phyloP scores from a whole-genome alignment of 2,113 vertebrate genomes.

The Fregetta grallaria region DNA sequence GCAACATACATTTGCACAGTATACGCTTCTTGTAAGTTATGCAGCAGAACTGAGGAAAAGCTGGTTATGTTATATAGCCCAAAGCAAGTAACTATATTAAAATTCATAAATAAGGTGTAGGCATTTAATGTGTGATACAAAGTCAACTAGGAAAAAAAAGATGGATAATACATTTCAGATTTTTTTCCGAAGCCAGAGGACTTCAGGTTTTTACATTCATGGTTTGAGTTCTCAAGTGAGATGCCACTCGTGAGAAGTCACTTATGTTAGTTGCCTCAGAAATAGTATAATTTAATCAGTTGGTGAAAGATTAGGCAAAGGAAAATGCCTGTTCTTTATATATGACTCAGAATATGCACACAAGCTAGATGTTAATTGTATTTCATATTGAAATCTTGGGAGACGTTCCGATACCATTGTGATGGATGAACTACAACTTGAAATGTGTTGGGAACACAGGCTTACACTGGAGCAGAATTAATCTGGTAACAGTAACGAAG shows the following conservation, averaged over 20 bases:
- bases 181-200: neutral
- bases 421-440: neutral
- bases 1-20: neutral
- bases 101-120: neutral
- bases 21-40: neutral
- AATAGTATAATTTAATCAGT: neutral
- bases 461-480: neutral
- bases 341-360: neutral
- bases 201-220: neutral
- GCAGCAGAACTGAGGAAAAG: neutral
- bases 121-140: neutral
- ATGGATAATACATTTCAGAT: neutral
- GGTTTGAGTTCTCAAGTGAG: neutral
- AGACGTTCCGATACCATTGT: neutral
- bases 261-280: neutral
- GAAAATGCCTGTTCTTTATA: neutral
- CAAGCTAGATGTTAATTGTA: neutral
- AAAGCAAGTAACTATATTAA: neutral
- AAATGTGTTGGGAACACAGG: neutral
- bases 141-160: neutral
- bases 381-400: neutral
- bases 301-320: neutral
- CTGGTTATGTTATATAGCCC: constrained; percentile 31
- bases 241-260: neutral
- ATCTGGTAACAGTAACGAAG: neutral